These are phyloP conservation scores for Lycia hirtaria DNA, from an alignment of 2,888 invertebrate genomes.

Conservation along the genomic window DNA sequence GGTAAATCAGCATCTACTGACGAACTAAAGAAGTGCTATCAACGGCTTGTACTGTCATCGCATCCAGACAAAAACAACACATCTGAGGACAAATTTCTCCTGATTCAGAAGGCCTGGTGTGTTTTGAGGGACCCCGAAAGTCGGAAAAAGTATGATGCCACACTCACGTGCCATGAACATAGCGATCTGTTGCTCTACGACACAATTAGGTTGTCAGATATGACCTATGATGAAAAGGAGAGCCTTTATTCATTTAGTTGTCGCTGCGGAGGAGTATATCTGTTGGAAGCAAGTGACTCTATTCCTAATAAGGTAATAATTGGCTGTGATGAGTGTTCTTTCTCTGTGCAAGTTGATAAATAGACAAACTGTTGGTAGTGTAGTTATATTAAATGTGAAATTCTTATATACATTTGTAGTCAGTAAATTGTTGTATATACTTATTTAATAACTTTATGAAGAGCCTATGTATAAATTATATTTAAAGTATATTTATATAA, in stretches of 20 bases:
- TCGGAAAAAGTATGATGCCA: slow-evolving; percentile 88
- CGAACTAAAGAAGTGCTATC: slow-evolving; percentile 87
- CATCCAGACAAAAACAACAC: slow-evolving; percentile 87
- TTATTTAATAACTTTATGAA: no score
- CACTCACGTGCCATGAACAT: slow-evolving; percentile 84
- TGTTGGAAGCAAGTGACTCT: slow-evolving; percentile 59
- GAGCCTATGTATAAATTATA: no score
- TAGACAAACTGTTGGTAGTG: slow-evolving; percentile 36
- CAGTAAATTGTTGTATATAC: no score
- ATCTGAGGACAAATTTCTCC: slow-evolving; percentile 59
- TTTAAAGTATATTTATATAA: no score
- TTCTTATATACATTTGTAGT: no score
- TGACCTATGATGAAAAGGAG: slow-evolving; percentile 68
- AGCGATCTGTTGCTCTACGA: slow-evolving; percentile 86
- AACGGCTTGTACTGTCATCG: slow-evolving; percentile 79
- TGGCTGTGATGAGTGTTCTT: slow-evolving; percentile 91
- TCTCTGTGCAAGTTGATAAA: slow-evolving; percentile 86
- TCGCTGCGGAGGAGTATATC: slow-evolving; percentile 89
- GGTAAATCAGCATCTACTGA: slow-evolving; percentile 80
- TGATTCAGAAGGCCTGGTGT: slow-evolving; percentile 90
- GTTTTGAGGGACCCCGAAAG: slow-evolving; percentile 85
- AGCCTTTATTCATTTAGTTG: slow-evolving; percentile 84
- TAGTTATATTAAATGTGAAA: neutral
- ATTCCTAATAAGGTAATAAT: slow-evolving; percentile 69
- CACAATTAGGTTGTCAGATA: slow-evolving; percentile 79